A percentile compares a stretch with the other conserved stretches of the same genome.
Conservation (phyloP, 2,113 vertebrate genomes). For the Archocentrus centrarchus region DNA sequence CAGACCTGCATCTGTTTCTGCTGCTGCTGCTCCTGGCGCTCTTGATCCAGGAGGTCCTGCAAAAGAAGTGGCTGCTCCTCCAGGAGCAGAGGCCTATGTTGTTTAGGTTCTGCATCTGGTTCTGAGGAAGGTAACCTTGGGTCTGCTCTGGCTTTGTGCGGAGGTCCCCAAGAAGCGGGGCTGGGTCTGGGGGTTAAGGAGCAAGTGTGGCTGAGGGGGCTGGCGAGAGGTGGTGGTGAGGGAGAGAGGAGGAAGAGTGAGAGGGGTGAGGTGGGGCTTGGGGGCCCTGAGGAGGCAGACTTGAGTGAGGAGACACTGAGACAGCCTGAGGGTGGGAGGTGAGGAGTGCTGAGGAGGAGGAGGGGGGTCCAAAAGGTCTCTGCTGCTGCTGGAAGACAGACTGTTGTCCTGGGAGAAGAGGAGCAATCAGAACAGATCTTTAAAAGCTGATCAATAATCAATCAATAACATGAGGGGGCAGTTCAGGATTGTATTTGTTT, state of each 20-base stretch:
- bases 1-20: constrained; percentile 98
- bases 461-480: background rate
- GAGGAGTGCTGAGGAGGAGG: constrained; percentile 64
- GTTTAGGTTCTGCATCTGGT: constrained; percentile 59
- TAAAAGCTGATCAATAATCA: background rate
- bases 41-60: constrained; percentile 97
- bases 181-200: constrained; percentile 74
- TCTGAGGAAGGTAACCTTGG: constrained; percentile 1
- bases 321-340: constrained; percentile 66
- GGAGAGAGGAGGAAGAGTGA: too few relatives aligned
- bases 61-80: constrained; percentile 96
- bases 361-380: constrained; percentile 30
- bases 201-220: constrained; percentile 74
- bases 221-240: too few relatives aligned
- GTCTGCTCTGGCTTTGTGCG: constrained; percentile 33
- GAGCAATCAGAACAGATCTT: background rate
- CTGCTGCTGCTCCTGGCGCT: constrained; percentile 96
- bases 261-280: background rate
- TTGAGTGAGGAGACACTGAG: constrained; percentile 22
- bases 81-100: constrained; percentile 86
- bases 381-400: constrained; percentile 57
- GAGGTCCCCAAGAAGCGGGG: constrained; percentile 40
- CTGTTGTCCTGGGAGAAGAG: constrained; percentile 41
- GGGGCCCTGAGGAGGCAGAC: constrained; percentile 16
- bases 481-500: constrained; percentile 18